Percentiles rank a stretch among this genome's conserved stretches.
Evolutionary conservation across 2,888 invertebrate species (phyloP).

Genomic region (Callosobruchus maculatus): DNA sequence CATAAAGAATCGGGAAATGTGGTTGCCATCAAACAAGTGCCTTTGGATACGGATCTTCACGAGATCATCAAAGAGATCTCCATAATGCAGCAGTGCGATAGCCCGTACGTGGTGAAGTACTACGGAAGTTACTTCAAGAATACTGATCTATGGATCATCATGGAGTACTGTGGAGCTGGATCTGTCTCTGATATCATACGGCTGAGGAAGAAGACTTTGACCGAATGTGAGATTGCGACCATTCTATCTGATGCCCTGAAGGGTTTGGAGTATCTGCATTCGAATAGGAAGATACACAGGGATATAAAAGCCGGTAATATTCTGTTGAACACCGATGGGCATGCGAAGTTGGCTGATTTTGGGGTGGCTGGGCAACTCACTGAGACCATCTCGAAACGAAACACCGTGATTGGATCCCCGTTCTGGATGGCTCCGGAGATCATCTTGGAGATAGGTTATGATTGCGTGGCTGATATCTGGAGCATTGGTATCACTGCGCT

Average conservation of each 20-base stretch:
- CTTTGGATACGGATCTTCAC: conserved; percentile 97
- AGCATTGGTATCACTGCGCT: conserved; percentile 94
- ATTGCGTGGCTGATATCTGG: conserved; percentile 99
- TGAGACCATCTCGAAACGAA: conserved; percentile 52
- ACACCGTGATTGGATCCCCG: conserved; percentile 66
- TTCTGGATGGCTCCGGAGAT: conserved; percentile 99
- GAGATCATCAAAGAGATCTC: conserved; percentile 99
- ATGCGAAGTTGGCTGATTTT: conserved; percentile 97
- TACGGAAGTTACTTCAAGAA: conserved; percentile 99
- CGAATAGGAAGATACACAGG: conserved; percentile 34
- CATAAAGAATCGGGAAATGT: conserved; percentile 97
- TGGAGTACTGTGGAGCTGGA: conserved; percentile 99
- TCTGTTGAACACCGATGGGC: conserved; percentile 94
- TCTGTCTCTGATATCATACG: conserved; percentile 99
- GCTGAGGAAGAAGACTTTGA: conserved; percentile 74
- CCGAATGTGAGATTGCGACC: conserved; percentile 34
- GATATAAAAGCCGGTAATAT: conserved; percentile 87
- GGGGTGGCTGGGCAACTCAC: conserved; percentile 99
- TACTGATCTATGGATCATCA: conserved; percentile 99
- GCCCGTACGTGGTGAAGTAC: conserved; percentile 97
- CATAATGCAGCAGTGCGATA: conserved; percentile 99
- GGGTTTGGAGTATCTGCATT: conserved; percentile 34
- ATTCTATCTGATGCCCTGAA: conserved; percentile 33
- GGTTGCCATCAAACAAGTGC: conserved; percentile 97
- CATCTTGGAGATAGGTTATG: conserved; percentile 98